Evolutionary conservation across 2,113 vertebrate species (phyloP).

Genomic region (Asarcornis scutulata): DNA sequence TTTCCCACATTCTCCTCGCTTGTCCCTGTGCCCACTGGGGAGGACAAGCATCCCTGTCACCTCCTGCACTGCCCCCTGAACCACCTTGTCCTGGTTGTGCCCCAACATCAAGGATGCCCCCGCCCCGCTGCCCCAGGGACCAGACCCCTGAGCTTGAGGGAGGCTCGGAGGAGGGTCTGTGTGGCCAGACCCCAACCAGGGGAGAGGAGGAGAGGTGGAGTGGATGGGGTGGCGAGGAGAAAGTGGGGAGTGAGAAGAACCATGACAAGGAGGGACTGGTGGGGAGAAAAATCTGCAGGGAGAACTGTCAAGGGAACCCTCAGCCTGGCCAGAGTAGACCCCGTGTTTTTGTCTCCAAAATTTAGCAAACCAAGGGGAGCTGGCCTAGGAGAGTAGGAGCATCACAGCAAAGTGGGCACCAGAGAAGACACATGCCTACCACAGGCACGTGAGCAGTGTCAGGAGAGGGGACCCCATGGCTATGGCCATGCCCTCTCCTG

Average conservation of each 20-base stretch:
- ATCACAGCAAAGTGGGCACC: neutral
- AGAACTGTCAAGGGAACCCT: neutral
- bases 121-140: neutral
- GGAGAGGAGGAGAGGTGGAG: neutral
- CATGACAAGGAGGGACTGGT: neutral
- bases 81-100: neutral
- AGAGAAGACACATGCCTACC: rapidly evolving
- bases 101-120: neutral
- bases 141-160: neutral
- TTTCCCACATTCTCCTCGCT: neutral
- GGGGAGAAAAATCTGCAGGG: neutral
- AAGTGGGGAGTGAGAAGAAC: neutral
- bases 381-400: neutral
- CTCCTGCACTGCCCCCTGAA: neutral
- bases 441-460: neutral
- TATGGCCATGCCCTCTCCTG: neutral
- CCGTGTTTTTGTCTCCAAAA: neutral
- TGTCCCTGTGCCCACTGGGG: rapidly evolving
- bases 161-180: neutral
- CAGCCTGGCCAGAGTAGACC: neutral
- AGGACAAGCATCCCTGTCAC: neutral
- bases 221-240: neutral
- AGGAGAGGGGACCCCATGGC: neutral
- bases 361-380: neutral
- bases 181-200: neutral